These are phyloP conservation scores for Nephrotoma appendiculata DNA, from an alignment of 2,888 invertebrate species.

Conservation along the genomic window DNA sequence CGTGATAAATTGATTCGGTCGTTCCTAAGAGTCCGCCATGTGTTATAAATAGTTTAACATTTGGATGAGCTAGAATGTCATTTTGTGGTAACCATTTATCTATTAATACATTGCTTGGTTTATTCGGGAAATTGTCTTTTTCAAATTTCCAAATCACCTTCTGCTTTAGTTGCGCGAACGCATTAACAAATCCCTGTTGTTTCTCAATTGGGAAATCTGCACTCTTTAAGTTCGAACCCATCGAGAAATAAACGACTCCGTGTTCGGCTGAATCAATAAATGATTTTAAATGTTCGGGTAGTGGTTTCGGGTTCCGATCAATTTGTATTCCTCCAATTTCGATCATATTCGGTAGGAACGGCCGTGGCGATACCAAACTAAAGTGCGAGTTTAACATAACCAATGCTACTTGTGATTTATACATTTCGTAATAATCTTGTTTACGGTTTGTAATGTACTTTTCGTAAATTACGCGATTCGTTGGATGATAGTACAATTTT, in stretches of 20 bases:
- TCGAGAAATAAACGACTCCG: conserved; percentile 35
- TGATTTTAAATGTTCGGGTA: conserved; percentile 26
- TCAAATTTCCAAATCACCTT: conserved; percentile 10
- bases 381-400: conserved; percentile 28
- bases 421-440: background rate
- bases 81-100: conserved; percentile 35
- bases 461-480: background rate
- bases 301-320: conserved; percentile 20
- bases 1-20: conserved; percentile 34
- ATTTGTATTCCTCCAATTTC: conserved; percentile 32
- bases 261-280: conserved; percentile 30
- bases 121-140: conserved; percentile 19
- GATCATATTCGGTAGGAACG: conserved; percentile 30
- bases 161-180: conserved; percentile 9
- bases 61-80: conserved; percentile 33
- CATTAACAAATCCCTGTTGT: conserved; percentile 8
- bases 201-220: conserved; percentile 18
- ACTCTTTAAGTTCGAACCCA: conserved; percentile 32
- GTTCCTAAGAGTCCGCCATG: conserved; percentile 36
- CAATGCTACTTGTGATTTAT: conserved; percentile 22
- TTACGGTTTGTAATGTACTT: background rate
- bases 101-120: conserved; percentile 26
- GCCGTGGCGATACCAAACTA: conserved; percentile 24
- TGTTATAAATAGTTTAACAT: conserved; percentile 33
- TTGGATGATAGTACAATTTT: background rate